phyloP scores from a whole-genome alignment of 1,140 invertebrate species.

The Andrena cerasifolii region DNA sequence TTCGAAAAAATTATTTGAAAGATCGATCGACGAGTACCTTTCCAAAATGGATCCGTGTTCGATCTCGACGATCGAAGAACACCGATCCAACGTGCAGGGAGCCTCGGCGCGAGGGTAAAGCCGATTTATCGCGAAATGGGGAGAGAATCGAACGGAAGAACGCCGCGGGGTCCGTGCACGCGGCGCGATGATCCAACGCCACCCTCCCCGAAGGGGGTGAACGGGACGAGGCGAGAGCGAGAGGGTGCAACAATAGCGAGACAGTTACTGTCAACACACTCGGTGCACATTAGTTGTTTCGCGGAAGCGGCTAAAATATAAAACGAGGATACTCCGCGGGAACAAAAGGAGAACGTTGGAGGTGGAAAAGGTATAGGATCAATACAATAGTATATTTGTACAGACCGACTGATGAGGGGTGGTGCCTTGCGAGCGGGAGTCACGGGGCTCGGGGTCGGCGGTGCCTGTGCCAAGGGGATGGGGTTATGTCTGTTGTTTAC shows the following conservation, averaged over 20 bases:
- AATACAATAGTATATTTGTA: slow-evolving; percentile 79
- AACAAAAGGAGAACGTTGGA: slow-evolving; percentile 73
- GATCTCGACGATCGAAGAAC: slow-evolving; percentile 2
- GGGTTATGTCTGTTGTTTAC: slow-evolving; percentile 67
- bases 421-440: slow-evolving; percentile 70
- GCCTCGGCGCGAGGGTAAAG: slow-evolving; percentile 27
- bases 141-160: slow-evolving; percentile 68
- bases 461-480: slow-evolving; percentile 49
- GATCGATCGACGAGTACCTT: not conserved
- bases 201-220: slow-evolving; percentile 28
- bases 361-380: slow-evolving; percentile 72
- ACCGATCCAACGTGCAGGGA: not conserved
- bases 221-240: slow-evolving; percentile 36
- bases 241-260: slow-evolving; percentile 69
- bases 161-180: slow-evolving; percentile 56
- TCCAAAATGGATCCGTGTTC: not conserved
- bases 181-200: slow-evolving; percentile 61
- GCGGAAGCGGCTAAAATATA: slow-evolving; percentile 76
- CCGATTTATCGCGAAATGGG: slow-evolving; percentile 66
- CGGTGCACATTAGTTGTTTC: slow-evolving; percentile 77
- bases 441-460: slow-evolving; percentile 56
- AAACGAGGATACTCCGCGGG: slow-evolving; percentile 67
- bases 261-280: slow-evolving; percentile 73
- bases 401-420: slow-evolving; percentile 72
- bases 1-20: too few relatives aligned